Conservation (phyloP, 2,113 vertebrate genomes). For the Murina feae region DNA sequence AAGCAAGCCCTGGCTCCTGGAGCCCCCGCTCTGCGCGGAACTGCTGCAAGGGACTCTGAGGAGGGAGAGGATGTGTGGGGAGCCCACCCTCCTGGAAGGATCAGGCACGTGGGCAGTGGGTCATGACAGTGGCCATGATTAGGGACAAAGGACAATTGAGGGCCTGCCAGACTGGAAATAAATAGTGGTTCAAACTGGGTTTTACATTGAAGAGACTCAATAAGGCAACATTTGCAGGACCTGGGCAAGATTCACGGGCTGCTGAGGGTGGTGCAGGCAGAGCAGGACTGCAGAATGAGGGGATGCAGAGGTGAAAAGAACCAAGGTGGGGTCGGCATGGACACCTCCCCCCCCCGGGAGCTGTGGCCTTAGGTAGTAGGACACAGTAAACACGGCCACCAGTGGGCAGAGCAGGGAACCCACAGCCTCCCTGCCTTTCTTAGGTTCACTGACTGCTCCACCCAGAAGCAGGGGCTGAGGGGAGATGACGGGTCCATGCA, state of each 20-base stretch:
- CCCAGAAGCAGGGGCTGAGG: background rate
- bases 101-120: background rate
- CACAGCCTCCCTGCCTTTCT: background rate
- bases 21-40: background rate
- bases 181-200: background rate
- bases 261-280: background rate
- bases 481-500: fast-evolving
- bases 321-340: background rate
- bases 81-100: fast-evolving
- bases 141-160: background rate
- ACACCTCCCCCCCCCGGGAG: background rate
- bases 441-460: background rate
- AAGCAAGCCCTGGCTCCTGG: background rate
- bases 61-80: fast-evolving
- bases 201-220: background rate
- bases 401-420: background rate
- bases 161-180: background rate
- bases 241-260: background rate
- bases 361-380: background rate
- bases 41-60: background rate
- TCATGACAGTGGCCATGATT: fast-evolving
- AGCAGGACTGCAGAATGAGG: background rate
- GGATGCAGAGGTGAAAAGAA: background rate
- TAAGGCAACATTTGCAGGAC: fast-evolving
- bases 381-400: background rate